Percentiles rank a stretch among this genome's conserved stretches.
These are phyloP conservation scores for Chrysopilus asiliformis DNA, from an alignment of 2,888 invertebrate species.

Conservation along the genomic window DNA sequence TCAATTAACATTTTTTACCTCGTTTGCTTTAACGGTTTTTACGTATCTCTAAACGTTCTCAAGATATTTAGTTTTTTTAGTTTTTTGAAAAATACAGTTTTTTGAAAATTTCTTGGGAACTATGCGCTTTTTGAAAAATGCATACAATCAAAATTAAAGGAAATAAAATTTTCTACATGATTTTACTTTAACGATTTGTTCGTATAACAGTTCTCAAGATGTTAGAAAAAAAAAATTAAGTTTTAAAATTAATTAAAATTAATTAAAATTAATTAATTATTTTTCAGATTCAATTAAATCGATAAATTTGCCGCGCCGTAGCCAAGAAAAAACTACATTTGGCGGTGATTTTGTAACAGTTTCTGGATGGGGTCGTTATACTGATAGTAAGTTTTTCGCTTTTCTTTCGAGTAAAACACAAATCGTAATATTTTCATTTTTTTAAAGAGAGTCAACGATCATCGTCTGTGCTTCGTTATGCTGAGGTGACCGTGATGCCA, in stretches of 20 bases:
- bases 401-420: not conserved
- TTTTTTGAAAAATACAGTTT: no score
- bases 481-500: conserved; percentile 31
- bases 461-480: conserved; percentile 32
- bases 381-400: conserved; percentile 18
- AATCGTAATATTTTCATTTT: not conserved
- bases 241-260: no score
- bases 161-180: no score
- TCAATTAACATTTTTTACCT: no score
- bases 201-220: no score
- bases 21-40: no score
- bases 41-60: not conserved
- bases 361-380: conserved; percentile 39
- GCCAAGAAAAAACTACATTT: conserved; percentile 26
- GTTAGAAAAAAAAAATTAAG: no score
- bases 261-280: not conserved
- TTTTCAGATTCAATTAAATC: conserved; percentile 2
- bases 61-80: not conserved
- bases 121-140: no score
- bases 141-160: no score
- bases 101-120: no score
- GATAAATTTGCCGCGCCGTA: conserved; percentile 21
- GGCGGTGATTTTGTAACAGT: conserved; percentile 31
- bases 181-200: no score
- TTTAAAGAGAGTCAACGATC: not conserved